These are phyloP conservation scores for Calycopis cecrops DNA, from an alignment of 1,140 invertebrate genomes.

Conservation along the genomic window DNA sequence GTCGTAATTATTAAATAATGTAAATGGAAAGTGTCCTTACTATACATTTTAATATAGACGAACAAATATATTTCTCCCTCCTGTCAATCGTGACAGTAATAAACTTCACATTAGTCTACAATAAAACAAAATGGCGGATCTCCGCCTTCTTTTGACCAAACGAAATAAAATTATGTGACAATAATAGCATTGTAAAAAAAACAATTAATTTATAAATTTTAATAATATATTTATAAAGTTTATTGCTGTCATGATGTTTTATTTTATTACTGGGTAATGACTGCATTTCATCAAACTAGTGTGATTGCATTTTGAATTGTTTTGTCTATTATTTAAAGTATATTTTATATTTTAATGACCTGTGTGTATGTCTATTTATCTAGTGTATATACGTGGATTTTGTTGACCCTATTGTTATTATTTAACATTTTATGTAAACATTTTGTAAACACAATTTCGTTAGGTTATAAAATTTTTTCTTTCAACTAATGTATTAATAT, in stretches of 20 bases:
- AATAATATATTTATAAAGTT: not conserved
- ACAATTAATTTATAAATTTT: not conserved
- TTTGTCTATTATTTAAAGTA: constrained; percentile 13
- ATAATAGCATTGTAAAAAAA: not conserved
- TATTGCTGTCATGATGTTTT: constrained; percentile 12
- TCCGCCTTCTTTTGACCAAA: not conserved
- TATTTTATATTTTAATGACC: not conserved
- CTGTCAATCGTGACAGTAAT: constrained; percentile 13
- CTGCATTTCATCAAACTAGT: constrained; percentile 40
- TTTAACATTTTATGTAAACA: constrained; percentile 34
- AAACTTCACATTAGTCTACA: constrained; percentile 5
- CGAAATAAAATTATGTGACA: not conserved
- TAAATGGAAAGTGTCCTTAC: constrained; percentile 50
- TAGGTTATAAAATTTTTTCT: constrained; percentile 4
- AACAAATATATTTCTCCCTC: constrained; percentile 22
- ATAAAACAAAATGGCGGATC: not conserved
- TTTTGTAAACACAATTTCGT: constrained; percentile 14
- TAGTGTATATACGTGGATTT: constrained; percentile 59
- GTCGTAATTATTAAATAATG: constrained; percentile 32
- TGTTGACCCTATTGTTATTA: constrained; percentile 61
- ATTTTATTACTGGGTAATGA: constrained; percentile 19
- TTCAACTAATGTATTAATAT: constrained; percentile 11
- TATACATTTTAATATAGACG: constrained; percentile 29
- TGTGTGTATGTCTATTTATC: constrained; percentile 8
- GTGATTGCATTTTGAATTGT: constrained; percentile 40